A percentile compares a stretch with the other conserved stretches of the same genome.
phyloP scores from a whole-genome alignment of 2,888 invertebrate genomes.

The Cordylochernes scorpioides region DNA sequence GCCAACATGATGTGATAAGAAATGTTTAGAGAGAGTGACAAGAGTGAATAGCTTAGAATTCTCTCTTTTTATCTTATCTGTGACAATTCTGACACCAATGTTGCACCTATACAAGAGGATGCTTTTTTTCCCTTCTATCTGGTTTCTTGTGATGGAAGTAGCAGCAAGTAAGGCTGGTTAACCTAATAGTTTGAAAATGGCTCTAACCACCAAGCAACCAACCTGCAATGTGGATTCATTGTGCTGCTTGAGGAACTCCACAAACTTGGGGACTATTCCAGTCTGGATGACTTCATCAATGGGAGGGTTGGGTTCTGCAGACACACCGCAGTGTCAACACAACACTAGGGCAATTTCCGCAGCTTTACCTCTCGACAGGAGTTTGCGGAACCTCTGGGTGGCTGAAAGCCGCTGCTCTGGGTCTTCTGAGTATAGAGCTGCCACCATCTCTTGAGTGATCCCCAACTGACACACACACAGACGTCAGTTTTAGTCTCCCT shows the following conservation, averaged over 20 bases:
- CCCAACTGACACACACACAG: slow-evolving; percentile 17
- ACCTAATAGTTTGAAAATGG: too few relatives aligned
- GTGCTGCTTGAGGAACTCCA: slow-evolving; percentile 57
- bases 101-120: too few relatives aligned
- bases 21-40: too few relatives aligned
- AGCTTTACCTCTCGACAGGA: slow-evolving; percentile 41
- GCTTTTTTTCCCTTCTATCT: too few relatives aligned
- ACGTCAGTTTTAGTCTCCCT: neutral
- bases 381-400: slow-evolving; percentile 73
- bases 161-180: too few relatives aligned
- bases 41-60: too few relatives aligned
- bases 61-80: too few relatives aligned
- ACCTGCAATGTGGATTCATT: slow-evolving; percentile 63
- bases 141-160: too few relatives aligned
- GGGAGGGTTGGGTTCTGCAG: slow-evolving; percentile 68
- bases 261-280: slow-evolving; percentile 79
- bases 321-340: neutral
- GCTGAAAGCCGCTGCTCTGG: slow-evolving; percentile 48
- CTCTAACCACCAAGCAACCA: too few relatives aligned
- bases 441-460: slow-evolving; percentile 53
- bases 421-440: slow-evolving; percentile 32
- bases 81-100: too few relatives aligned
- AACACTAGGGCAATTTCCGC: slow-evolving; percentile 1
- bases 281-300: slow-evolving; percentile 85
- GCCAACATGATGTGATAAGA: too few relatives aligned